These are phyloP conservation scores for Tympanoctomys barrerae DNA, from an alignment of 2,797 vertebrate genomes.

Conservation along the genomic window DNA sequence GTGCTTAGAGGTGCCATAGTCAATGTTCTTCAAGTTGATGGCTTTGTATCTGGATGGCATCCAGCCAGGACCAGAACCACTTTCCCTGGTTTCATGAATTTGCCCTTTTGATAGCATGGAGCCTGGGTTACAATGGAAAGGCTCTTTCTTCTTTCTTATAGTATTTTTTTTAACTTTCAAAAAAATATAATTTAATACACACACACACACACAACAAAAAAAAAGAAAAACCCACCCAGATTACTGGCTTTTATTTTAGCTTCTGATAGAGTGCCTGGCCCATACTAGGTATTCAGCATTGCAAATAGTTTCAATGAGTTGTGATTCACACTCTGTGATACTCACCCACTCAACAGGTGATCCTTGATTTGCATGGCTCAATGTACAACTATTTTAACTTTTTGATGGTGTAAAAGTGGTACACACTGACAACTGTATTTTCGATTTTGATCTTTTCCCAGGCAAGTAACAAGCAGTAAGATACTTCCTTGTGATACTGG, in stretches of 20 bases:
- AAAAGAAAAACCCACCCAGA: neutral
- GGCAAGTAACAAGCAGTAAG: neutral
- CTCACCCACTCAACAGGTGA: neutral
- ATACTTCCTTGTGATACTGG: too few relatives aligned
- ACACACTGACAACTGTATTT: neutral
- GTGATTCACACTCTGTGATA: neutral
- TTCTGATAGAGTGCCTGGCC: neutral
- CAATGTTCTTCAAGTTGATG: too few relatives aligned
- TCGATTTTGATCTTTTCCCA: neutral
- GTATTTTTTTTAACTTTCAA: conserved; percentile 24
- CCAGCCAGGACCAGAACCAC: too few relatives aligned
- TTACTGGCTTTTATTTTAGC: neutral
- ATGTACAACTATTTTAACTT: neutral
- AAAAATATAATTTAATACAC: neutral
- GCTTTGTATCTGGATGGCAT: too few relatives aligned
- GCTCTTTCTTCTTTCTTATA: neutral
- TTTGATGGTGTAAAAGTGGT: neutral
- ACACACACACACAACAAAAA: neutral
- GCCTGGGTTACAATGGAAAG: too few relatives aligned
- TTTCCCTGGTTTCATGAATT: too few relatives aligned
- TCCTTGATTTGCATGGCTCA: neutral
- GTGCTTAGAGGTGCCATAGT: too few relatives aligned
- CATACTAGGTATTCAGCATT: neutral
- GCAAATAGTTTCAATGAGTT: neutral
- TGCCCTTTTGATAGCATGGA: too few relatives aligned